phyloP scores from a whole-genome alignment of 2,888 invertebrate genomes.

The Andrena bicolor region DNA sequence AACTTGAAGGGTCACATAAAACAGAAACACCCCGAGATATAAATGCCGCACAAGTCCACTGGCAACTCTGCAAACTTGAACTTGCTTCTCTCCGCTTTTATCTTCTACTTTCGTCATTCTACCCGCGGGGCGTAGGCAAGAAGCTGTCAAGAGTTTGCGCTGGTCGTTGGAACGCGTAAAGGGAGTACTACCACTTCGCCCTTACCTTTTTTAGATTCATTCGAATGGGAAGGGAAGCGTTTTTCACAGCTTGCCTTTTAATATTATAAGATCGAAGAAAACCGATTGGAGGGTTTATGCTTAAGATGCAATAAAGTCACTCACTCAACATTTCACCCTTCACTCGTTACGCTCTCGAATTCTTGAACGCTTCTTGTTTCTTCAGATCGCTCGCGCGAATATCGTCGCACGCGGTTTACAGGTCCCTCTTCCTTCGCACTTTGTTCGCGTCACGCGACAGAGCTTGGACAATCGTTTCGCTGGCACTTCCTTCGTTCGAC shows the following conservation, averaged over 20 bases:
- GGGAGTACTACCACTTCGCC: neutral
- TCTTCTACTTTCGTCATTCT: neutral
- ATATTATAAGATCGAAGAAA: too few relatives aligned
- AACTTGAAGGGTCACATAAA: constrained; percentile 80
- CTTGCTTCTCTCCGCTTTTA: neutral
- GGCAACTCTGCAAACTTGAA: constrained; percentile 30
- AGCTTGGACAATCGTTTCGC: constrained; percentile 14
- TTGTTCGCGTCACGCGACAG: constrained; percentile 26
- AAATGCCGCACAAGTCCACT: constrained; percentile 50
- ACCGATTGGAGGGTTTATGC: neutral
- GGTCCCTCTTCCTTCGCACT: constrained; percentile 28
- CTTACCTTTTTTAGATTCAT: neutral
- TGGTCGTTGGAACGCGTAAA: neutral
- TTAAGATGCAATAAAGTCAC: neutral
- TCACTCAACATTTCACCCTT: neutral
- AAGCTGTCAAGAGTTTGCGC: constrained; percentile 22
- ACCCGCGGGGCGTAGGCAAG: neutral
- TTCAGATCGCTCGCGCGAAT: neutral
- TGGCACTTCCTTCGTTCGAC: constrained; percentile 19
- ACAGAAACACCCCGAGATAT: constrained; percentile 77
- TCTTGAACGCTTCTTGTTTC: constrained; percentile 19
- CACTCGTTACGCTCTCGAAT: neutral
- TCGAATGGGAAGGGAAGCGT: neutral
- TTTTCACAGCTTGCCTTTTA: neutral
- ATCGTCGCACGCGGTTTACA: constrained; percentile 11